phyloP scores from a whole-genome alignment of 1,140 invertebrate genomes.

The Ridgeia piscesae region DNA sequence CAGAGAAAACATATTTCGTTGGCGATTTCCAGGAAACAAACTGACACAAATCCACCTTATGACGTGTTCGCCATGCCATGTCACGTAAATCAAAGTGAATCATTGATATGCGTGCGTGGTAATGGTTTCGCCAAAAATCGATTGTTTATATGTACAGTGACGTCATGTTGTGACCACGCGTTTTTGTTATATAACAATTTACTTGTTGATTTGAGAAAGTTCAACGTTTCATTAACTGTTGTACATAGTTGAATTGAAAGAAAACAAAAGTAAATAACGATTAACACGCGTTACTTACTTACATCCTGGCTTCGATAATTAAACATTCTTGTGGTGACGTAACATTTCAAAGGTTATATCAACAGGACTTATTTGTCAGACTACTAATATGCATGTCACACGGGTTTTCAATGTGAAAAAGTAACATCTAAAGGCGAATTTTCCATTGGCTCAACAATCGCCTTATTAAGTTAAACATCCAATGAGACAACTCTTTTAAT shows the following conservation, averaged over 20 bases:
- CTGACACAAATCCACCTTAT: too few relatives aligned
- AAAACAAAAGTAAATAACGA: background rate
- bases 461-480: background rate
- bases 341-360: background rate
- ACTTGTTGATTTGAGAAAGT: background rate
- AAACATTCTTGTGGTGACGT: background rate
- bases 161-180: background rate
- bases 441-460: background rate
- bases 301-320: background rate
- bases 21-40: background rate
- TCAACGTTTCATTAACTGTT: background rate
- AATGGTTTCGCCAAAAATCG: background rate
- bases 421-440: background rate
- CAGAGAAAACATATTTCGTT: background rate
- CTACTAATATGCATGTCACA: background rate
- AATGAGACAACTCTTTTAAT: background rate
- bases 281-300: background rate
- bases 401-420: background rate
- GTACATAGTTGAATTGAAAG: background rate
- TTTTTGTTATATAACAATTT: background rate
- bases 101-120: background rate
- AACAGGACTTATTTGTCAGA: background rate
- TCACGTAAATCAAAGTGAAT: background rate
- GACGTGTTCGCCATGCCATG: background rate
- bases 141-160: background rate